These are phyloP conservation scores for Ornithoptera alexandrae DNA, from an alignment of 2,888 invertebrate genomes.

Conservation along the genomic window DNA sequence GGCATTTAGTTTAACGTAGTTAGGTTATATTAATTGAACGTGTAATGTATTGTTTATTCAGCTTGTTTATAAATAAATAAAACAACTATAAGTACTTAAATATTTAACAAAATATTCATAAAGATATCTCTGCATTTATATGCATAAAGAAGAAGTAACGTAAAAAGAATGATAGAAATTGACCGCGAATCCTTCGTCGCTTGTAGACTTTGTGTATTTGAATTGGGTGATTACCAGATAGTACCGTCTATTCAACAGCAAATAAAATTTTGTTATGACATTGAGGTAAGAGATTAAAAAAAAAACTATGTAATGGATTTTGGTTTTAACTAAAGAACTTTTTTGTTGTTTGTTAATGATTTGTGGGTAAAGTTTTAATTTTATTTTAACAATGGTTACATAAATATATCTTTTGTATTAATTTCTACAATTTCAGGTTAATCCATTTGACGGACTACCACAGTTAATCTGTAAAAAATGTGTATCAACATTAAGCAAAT, in stretches of 20 bases:
- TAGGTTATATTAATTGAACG: background rate
- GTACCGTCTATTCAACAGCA: constrained; percentile 58
- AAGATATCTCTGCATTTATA: background rate
- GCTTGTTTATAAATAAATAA: too few relatives aligned
- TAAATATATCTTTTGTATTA: background rate
- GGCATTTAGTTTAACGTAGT: background rate
- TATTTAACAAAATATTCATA: background rate
- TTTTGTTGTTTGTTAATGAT: background rate
- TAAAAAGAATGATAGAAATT: constrained; percentile 55
- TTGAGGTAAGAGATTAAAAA: constrained; percentile 53
- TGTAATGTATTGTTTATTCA: background rate
- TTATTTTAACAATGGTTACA: too few relatives aligned
- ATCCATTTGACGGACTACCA: constrained; percentile 67
- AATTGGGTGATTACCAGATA: constrained; percentile 65
- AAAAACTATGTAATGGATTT: too few relatives aligned
- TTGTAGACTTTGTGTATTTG: constrained; percentile 66
- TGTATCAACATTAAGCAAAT: constrained; percentile 51
- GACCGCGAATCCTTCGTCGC: constrained; percentile 63
- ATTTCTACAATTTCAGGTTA: constrained; percentile 50
- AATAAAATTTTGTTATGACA: constrained; percentile 67
- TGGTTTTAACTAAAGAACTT: too few relatives aligned
- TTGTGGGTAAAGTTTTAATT: background rate
- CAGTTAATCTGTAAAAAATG: constrained; percentile 68
- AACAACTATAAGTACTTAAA: background rate
- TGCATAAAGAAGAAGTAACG: background rate